Percentiles rank a stretch among this genome's conserved stretches.
Evolutionary conservation across 2,888 invertebrate species (phyloP).

Genomic region (Axea sp.): DNA sequence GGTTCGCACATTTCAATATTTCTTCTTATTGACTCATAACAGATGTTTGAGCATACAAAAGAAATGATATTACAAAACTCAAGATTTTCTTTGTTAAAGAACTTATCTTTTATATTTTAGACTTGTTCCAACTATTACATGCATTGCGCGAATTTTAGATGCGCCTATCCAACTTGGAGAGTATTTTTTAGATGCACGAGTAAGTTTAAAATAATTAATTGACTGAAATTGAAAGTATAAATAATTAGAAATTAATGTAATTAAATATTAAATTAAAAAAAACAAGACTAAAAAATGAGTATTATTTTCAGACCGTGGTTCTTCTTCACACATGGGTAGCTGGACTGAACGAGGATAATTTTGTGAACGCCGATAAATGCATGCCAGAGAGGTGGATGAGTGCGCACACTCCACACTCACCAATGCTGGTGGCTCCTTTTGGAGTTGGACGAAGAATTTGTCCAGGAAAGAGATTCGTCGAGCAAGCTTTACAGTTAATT

Average conservation of each 20-base stretch:
- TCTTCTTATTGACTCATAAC: not conserved
- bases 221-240: too few relatives aligned
- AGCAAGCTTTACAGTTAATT: constrained; percentile 87
- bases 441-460: constrained; percentile 90
- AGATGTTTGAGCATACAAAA: not conserved
- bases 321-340: constrained; percentile 92
- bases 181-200: constrained; percentile 86
- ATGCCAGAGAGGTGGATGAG: constrained; percentile 89
- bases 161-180: constrained; percentile 85
- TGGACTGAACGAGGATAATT: constrained; percentile 87
- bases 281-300: not conserved
- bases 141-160: constrained; percentile 88
- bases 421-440: constrained; percentile 87
- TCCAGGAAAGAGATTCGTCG: constrained; percentile 91
- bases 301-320: constrained; percentile 89
- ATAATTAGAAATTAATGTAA: not conserved
- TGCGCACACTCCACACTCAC: constrained; percentile 81
- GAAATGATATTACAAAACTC: too few relatives aligned
- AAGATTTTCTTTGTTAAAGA: too few relatives aligned
- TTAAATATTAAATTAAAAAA: not conserved
- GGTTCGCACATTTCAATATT: constrained; percentile 74
- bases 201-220: constrained; percentile 79
- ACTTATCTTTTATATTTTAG: too few relatives aligned
- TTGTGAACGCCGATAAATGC: constrained; percentile 85
- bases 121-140: constrained; percentile 88